Base-by-base conservation (phyloP, 2,888 invertebrate genomes). In the Microplitis manilae region DNA sequence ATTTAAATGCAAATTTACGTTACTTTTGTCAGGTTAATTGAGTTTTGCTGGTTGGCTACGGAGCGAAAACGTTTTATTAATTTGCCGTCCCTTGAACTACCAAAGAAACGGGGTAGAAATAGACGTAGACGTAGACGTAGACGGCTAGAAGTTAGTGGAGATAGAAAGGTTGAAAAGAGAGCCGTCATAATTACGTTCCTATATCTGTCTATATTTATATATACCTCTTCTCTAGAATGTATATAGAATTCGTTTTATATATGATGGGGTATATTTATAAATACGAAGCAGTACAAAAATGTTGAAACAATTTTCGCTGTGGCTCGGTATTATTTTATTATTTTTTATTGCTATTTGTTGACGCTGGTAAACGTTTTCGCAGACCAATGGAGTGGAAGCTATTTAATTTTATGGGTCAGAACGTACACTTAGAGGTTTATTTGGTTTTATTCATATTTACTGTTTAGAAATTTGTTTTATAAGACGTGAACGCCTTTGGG, bases 11-110 rank as follows among this genome's bases (percentile, higher is more conserved):
- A 83, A 84, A 85, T 83, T 81, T 78, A 70, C 79, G 79, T 83
- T 81, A 83, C 82, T 85, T 85, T 83, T 79, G 82, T 79, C 76
- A 81, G 83, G 82, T 85, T 85, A 84, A 85, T 85, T 85, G 82
- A 84, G 83, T 84, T 85, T 84, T 72, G 80, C 59, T 50, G 70
- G 67, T 68, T 68, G 50, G 64, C 80, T 77, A 70, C 60, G 73
- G 77, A 77, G 79, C 82, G 79, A 80, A 80, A 82, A 80, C 79
- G 82, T 79, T 82, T 81, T 80, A 80, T 81, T 83, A 80, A 81
- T 81, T 77, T 73, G 76, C 74, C 40, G 72, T 65, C 30, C 59
- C 61, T 74, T 71, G 64, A 73, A 62, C 13, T 65, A 65, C 30
- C 13, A 8, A 65, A 50, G 50, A 50, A 50, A 50, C 50, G 13